Evolutionary conservation across 2,113 vertebrate genomes (phyloP).

Genomic region (Amphilophus citrinellus): DNA sequence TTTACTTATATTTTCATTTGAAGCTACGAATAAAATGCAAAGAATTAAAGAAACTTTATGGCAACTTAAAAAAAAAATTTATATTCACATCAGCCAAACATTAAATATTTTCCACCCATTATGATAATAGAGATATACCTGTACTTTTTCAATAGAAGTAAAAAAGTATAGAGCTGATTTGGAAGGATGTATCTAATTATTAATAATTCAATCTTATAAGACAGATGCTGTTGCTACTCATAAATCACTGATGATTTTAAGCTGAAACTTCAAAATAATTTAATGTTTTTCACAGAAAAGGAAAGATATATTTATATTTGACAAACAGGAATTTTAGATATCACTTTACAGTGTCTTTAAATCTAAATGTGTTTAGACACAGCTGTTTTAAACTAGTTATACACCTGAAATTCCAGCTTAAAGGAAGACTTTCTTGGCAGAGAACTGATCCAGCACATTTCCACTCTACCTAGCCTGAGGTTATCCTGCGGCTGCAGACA

Average conservation of each 20-base stretch:
- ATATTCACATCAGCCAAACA: too few relatives aligned
- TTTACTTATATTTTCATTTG: background rate
- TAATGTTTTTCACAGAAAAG: background rate
- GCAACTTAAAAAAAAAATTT: background rate
- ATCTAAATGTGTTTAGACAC: background rate
- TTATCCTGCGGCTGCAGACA: constrained; percentile 29
- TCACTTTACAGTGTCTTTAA: background rate
- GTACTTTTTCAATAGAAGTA: background rate
- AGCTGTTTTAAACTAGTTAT: background rate
- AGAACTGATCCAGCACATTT: constrained; percentile 8
- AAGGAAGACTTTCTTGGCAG: background rate
- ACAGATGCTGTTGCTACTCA: background rate
- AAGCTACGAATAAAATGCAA: background rate
- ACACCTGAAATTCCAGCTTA: background rate
- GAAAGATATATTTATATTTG: background rate
- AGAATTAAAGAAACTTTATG: background rate
- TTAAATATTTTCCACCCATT: background rate
- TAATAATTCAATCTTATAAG: background rate
- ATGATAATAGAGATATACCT: background rate
- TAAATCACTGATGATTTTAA: background rate
- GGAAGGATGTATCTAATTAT: background rate
- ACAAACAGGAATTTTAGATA: background rate
- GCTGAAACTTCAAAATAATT: background rate
- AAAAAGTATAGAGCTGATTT: background rate
- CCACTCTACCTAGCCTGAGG: constrained; percentile 8